Evolutionary conservation across 2,797 vertebrate species (phyloP).

Genomic region (Scleropages formosus): DNA sequence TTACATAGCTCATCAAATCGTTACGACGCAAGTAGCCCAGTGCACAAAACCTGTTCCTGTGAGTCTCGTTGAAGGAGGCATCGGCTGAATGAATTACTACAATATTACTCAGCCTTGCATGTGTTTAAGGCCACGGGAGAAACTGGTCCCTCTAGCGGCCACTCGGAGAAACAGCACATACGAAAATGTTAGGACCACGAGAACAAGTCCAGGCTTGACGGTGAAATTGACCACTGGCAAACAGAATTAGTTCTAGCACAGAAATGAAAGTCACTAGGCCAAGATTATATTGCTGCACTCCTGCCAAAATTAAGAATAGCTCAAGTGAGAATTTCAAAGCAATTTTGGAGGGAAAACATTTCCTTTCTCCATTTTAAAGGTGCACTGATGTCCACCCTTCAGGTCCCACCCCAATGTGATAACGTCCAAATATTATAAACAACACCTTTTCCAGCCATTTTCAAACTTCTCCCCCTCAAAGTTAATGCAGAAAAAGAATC

Average conservation of each 20-base stretch:
- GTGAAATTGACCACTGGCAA: not conserved
- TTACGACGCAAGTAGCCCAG: too few species aligned
- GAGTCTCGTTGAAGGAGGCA: too few species aligned
- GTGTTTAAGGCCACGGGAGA: too few species aligned
- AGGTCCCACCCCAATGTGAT: not conserved
- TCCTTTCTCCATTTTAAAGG: not conserved
- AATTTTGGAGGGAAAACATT: not conserved
- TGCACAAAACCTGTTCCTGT: too few species aligned
- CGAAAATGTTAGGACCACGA: not conserved
- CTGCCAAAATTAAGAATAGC: not conserved
- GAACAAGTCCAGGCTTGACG: not conserved
- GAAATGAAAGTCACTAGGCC: not conserved
- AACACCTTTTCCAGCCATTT: conserved; percentile 31
- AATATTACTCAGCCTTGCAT: too few species aligned
- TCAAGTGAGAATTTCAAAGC: not conserved
- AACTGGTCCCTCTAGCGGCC: conserved; percentile 38
- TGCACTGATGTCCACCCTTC: too few species aligned
- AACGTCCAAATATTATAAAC: not conserved
- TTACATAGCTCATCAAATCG: too few species aligned
- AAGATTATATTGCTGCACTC: not conserved
- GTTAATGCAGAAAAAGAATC: conserved; percentile 51
- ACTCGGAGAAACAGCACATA: not conserved
- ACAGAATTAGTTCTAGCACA: not conserved
- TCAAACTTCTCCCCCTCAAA: conserved; percentile 51
- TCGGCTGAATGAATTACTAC: too few species aligned